A percentile compares a stretch with the other conserved stretches of the same genome.
These are phyloP conservation scores for Campoletis sonorensis DNA, from an alignment of 1,140 invertebrate species.

Conservation along the genomic window DNA sequence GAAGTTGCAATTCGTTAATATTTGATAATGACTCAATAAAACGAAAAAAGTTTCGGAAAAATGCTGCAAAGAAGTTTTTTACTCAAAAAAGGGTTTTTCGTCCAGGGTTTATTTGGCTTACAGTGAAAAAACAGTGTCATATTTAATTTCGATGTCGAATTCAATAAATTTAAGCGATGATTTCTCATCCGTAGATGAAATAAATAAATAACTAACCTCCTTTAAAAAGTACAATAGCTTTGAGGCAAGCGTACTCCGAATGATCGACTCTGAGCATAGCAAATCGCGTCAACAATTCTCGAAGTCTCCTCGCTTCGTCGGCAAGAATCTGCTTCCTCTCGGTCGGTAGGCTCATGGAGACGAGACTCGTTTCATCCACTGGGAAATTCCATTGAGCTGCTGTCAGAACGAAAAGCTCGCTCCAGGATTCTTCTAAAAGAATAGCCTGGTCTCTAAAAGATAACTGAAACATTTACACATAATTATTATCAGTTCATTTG, in stretches of 20 bases:
- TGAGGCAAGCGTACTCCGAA: conserved; percentile 90
- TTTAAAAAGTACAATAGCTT: conserved; percentile 88
- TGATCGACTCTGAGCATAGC: conserved; percentile 83
- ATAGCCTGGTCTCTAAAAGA: conserved; percentile 83
- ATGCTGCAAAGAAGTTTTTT: no score
- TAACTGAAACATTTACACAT: conserved; percentile 74
- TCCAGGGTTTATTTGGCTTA: no score
- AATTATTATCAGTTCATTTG: neutral
- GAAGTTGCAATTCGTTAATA: no score
- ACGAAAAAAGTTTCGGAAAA: no score
- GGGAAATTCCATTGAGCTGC: conserved; percentile 88
- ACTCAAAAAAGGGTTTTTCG: no score
- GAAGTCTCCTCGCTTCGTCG: conserved; percentile 78
- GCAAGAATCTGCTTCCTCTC: conserved; percentile 72
- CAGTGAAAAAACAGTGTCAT: no score
- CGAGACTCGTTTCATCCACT: conserved; percentile 79
- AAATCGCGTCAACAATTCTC: conserved; percentile 82
- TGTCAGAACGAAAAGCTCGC: conserved; percentile 89
- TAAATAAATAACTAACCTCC: conserved; percentile 79
- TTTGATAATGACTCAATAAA: no score
- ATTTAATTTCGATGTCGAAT: no score
- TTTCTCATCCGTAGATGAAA: neutral
- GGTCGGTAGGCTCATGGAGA: conserved; percentile 61
- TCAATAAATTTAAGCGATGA: no score
- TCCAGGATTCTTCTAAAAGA: conserved; percentile 88